Conservation (phyloP, 1,140 invertebrate genomes). For the Melanaphis sacchari region DNA sequence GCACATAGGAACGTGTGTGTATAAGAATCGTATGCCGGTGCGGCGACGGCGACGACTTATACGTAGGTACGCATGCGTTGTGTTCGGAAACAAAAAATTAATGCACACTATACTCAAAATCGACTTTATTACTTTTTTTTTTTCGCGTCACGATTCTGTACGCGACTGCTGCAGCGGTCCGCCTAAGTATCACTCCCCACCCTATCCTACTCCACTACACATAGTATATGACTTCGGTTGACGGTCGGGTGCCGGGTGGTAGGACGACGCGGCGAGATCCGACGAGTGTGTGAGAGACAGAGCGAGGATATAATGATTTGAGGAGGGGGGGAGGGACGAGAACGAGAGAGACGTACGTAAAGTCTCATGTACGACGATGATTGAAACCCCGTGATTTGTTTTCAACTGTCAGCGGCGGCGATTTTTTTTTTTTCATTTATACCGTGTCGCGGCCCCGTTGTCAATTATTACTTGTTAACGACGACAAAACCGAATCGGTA, state of each 20-base stretch:
- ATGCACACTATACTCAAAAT: neutral
- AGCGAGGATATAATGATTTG: too few species aligned
- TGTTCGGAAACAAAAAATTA: neutral
- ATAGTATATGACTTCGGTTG: neutral
- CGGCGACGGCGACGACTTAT: neutral
- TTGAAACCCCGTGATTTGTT: slow-evolving; percentile 47
- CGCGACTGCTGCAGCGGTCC: too few species aligned
- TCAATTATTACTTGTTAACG: neutral
- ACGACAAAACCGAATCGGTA: neutral
- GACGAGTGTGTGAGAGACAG: too few species aligned
- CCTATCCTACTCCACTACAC: too few species aligned
- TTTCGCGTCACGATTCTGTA: slow-evolving; percentile 34
- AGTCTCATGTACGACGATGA: too few species aligned
- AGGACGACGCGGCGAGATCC: too few species aligned
- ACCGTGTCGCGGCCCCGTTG: neutral
- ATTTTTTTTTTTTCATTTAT: neutral
- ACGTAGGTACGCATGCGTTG: too few species aligned
- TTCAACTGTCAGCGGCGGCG: neutral
- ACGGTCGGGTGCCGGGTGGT: too few species aligned
- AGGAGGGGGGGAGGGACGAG: too few species aligned
- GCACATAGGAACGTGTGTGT: neutral
- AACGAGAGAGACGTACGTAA: too few species aligned
- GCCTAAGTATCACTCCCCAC: too few species aligned
- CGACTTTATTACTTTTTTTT: slow-evolving; percentile 17
- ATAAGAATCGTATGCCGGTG: neutral